Percentiles rank a stretch among this genome's conserved stretches.
These are phyloP conservation scores for Anhinga anhinga DNA, from an alignment of 2,113 vertebrate species.

Conservation along the genomic window DNA sequence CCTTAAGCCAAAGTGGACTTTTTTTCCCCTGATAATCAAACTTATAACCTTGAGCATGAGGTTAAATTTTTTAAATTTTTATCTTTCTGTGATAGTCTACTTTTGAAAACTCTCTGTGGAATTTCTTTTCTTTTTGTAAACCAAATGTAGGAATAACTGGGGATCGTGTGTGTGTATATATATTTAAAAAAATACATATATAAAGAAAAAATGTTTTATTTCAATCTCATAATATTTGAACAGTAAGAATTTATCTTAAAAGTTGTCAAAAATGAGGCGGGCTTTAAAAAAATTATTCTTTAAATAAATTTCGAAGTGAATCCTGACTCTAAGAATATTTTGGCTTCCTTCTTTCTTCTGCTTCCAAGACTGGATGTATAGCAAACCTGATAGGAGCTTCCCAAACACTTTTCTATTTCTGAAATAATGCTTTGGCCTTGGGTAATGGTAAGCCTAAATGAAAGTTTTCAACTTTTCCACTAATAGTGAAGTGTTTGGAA, in stretches of 20 bases:
- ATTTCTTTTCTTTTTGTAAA: neutral
- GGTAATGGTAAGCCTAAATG: neutral
- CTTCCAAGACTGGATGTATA: neutral
- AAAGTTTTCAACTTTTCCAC: neutral
- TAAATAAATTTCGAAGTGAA: neutral
- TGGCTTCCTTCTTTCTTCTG: conserved; percentile 11
- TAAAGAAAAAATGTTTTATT: neutral
- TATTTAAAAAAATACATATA: neutral
- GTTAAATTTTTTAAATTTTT: neutral
- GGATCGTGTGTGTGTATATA: neutral
- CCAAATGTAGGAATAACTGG: neutral
- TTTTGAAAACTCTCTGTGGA: neutral
- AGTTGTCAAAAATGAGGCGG: neutral
- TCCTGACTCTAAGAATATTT: neutral
- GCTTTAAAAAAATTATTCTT: neutral
- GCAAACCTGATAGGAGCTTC: neutral
- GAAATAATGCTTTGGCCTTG: neutral
- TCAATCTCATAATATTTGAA: neutral
- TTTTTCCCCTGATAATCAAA: neutral
- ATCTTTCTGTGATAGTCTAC: neutral
- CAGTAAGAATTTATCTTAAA: neutral
- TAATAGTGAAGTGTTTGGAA: neutral
- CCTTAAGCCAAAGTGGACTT: neutral
- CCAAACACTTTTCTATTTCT: neutral
- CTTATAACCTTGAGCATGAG: neutral